Conservation (phyloP, 2,113 vertebrate species). For the Atrichornis clamosus region DNA sequence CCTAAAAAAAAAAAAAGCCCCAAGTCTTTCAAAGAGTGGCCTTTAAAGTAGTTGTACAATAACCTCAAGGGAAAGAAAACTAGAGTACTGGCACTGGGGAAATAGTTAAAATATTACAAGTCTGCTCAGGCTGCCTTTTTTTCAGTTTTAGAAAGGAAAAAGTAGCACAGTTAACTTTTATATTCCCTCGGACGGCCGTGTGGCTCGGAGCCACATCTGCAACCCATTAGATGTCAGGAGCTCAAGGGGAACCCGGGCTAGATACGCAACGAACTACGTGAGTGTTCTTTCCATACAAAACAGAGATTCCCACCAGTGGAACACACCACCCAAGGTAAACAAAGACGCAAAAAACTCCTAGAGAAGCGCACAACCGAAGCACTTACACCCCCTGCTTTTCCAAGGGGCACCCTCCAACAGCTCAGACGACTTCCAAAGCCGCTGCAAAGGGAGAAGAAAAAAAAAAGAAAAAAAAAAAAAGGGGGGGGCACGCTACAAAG, state of each 20-base stretch:
- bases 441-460: no score
- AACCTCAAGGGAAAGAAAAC: neutral
- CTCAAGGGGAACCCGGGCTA: neutral
- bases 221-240: neutral
- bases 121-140: neutral
- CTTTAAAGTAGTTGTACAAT: neutral
- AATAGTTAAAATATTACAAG: neutral
- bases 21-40: neutral
- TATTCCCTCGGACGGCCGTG: neutral
- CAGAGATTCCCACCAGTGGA: neutral
- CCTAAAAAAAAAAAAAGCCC: neutral
- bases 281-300: neutral
- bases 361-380: rapidly evolving
- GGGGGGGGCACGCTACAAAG: rapidly evolving
- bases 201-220: neutral
- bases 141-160: neutral
- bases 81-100: neutral
- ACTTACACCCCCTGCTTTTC: rapidly evolving
- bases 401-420: neutral
- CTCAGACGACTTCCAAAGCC: neutral
- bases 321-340: neutral
- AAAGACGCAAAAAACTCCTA: neutral
- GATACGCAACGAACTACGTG: rapidly evolving
- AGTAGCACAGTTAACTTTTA: neutral
- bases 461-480: neutral